Evolutionary conservation across 2,888 invertebrate genomes (phyloP), one percentile per base, ranked within the genome.

Genomic region (Lepetodrilus schrolli): DNA sequence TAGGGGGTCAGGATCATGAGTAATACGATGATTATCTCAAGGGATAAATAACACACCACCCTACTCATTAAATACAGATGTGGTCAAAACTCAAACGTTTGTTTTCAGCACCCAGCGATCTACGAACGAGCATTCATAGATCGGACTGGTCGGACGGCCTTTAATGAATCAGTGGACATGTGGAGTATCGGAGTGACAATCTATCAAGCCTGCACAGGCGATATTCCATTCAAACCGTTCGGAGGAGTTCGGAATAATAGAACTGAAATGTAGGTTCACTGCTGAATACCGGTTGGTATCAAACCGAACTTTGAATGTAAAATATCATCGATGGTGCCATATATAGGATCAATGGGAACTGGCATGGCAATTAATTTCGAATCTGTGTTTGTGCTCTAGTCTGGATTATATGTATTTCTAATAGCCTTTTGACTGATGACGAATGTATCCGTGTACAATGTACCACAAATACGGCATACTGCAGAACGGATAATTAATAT

Each of bases 101-200:
- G 7, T 4, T 74, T 70, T 0, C 77, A 90, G 90, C 96, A 97
- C 92, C 97, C 97, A 0, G 97, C 97, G 90, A 95, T 98, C 94
- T 98, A 97, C 89, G 97, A 97, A 90, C 91, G 96, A 79, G 97
- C 97, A 0, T 96, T 98, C 10, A 91, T 98, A 4, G 80, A 88
- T 3, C 96, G 96, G 88, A 95, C 95, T 2, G 65, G 47, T 0
- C 95, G 95, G 0, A 96, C 96, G 89, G 95, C 95, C 21, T 98
- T 98, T 91, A 26, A 68, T 47, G 95, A 96, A 0, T 96, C 96
- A 5, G 97, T 97, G 5, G 97, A 98, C 91, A 91, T 98, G 48
- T 98, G 97, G 97, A 96, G 96, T 0, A 96, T 97, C 83, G 95
- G 97, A 2, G 97, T 97, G 0, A 97, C 97, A 0, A 90, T 97